Evolutionary conservation across 2,888 invertebrate genomes (phyloP), one percentile per base, ranked within the genome.

Genomic region (Tanaodytes sp.): DNA sequence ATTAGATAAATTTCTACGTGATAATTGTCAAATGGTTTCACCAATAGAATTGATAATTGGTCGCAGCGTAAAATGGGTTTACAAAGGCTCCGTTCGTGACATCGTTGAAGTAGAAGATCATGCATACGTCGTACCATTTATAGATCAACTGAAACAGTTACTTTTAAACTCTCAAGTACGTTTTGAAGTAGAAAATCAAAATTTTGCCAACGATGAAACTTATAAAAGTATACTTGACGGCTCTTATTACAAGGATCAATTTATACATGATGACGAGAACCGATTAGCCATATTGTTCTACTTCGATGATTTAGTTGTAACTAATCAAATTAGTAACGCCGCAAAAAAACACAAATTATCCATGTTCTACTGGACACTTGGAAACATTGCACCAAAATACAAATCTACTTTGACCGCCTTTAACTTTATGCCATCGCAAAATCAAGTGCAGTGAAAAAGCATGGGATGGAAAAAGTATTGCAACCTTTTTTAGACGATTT

Each of bases 211-310:
- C 36, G 31, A 62, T 43, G 54, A 46, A 12, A 14, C 67, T 18
- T 52, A 23, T 12, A 33, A 71, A 20, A 67, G 66, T 1, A 68
- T 74, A 8, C 20, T 71, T 8, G 73, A 76, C 69, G 76, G 75
- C 6, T 43, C 16, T 30, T 76, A 70, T 42, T 52, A 45, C 30
- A 58, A 70, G 31, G 71, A 75, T 46, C n/a, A 33, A 27, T 72
- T 66, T 42, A 74, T 73, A 20, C 48, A 42, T 15, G 15, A 59
- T 2, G 49, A 69, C 43, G 43, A 48, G 15, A 67, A 65, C 27
- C 55, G 68, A n/a, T 42, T 77, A 33, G 69, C 70, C 20, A 61
- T 77, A 42, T 67, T 74, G n/a, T 40, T 76, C 1, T 76, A 77
- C 40, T 71, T 69, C 31, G 74, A 55, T 8, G 43, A 57, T 11